Evolutionary conservation across 1,140 invertebrate species (phyloP), one percentile per base, ranked within the genome.

Genomic region (Leptopilina boulardi): DNA sequence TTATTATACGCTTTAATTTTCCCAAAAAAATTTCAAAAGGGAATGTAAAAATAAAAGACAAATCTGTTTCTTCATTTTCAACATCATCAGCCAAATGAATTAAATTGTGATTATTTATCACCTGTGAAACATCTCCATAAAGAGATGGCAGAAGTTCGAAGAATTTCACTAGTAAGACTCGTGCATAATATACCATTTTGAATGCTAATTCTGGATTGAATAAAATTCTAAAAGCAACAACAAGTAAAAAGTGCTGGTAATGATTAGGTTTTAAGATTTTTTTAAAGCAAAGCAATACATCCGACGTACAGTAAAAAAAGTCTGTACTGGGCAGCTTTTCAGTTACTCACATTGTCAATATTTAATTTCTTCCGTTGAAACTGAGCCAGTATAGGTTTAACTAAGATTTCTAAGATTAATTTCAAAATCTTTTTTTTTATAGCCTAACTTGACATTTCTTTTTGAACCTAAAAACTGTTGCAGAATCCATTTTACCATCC

Each of bases 351-450:
- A 19, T 75, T 54, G 11, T 44, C 9, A 8, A 78, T 5, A 26
- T 78, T 9, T 5, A 78, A 78, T 38, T 38, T 51, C 34, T 78
- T 75, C 38, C 73, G 47, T 75, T 71, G 77, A n/a, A 78, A 78
- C 42, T 78, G 47, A n/a, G 0, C 13, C 1, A 74, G 73, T 11
- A 76, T 54, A 72, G 10, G 44, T 3, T 38, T 72, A 9, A 13
- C 21, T 18, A 75, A 1, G 0, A 23, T 44, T 15, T 44, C 19
- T n/a, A 56, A 75, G 19, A 72, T 71, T 18, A 26, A 71, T n/a
- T 54, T 41, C 13, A 75, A 42, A 6, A 0, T 0, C 0, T 71
- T 1, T 41, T 15, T 75, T 21, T 0, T 18, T 15, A 1, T 0
- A 2, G 30, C 0, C 0, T 9, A 72, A n/a, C 10, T 72, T 44